A percentile compares a stretch with the other conserved stretches of the same genome.
phyloP scores from a whole-genome alignment of 2,113 vertebrate genomes.

The human region GRCh38 chr11:25241501-25242000 shows the following conservation, averaged over 20 bases:
- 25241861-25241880: accelerated
- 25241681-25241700: not conserved
- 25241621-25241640: not conserved
- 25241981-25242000: not conserved
- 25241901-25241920: not conserved
- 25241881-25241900: not conserved
- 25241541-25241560: not conserved
- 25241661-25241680: not conserved
- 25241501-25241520: not conserved
- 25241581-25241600: not conserved
- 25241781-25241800: accelerated
- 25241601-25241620: not conserved
- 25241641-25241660: too few relatives aligned
- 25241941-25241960: not conserved
- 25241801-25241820: not conserved
- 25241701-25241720: not conserved
- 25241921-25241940: not conserved
- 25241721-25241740: not conserved
- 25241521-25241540: not conserved
- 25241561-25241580: not conserved
- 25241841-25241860: not conserved
- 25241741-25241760: not conserved
- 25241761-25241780: not conserved
- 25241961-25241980: not conserved
- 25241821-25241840: not conserved